These are phyloP conservation scores for Chaetodon auriga DNA, from an alignment of 2,113 vertebrate species.

Conservation along the genomic window DNA sequence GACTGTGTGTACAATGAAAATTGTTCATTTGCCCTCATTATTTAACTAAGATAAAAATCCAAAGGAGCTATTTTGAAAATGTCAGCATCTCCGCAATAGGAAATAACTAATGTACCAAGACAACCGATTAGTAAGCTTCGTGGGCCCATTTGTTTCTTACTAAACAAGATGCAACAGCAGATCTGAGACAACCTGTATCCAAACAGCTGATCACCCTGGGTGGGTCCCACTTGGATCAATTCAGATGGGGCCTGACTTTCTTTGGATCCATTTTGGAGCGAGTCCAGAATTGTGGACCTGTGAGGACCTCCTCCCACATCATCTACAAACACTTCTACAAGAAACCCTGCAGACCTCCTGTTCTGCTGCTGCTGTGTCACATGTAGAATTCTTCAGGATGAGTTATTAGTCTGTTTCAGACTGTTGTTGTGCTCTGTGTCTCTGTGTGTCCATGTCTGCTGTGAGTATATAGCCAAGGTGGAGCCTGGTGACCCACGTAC, in stretches of 20 bases:
- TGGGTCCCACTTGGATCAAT: neutral
- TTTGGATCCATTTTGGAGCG: neutral
- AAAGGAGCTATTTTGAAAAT: constrained; percentile 1
- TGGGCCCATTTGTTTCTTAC: neutral
- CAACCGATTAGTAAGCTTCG: neutral
- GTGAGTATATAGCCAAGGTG: constrained; percentile 16
- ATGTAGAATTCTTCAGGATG: neutral
- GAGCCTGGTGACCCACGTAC: constrained; percentile 45
- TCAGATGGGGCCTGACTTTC: neutral
- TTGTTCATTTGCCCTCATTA: neutral
- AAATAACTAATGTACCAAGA: neutral
- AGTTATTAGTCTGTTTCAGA: neutral
- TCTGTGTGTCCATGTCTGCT: neutral
- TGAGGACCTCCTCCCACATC: neutral
- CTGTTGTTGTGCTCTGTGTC: neutral
- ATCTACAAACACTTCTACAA: neutral
- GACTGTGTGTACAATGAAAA: too few relatives aligned
- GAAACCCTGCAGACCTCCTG: neutral
- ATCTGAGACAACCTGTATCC: neutral
- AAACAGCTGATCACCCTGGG: too few relatives aligned
- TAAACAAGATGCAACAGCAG: too few relatives aligned
- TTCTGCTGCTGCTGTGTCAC: neutral
- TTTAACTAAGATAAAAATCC: neutral
- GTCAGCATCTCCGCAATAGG: neutral
- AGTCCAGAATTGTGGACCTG: neutral